A percentile compares a stretch with the other conserved stretches of the same genome.
Conservation (phyloP, 2,888 invertebrate species). For the Mycalesis mineus region DNA sequence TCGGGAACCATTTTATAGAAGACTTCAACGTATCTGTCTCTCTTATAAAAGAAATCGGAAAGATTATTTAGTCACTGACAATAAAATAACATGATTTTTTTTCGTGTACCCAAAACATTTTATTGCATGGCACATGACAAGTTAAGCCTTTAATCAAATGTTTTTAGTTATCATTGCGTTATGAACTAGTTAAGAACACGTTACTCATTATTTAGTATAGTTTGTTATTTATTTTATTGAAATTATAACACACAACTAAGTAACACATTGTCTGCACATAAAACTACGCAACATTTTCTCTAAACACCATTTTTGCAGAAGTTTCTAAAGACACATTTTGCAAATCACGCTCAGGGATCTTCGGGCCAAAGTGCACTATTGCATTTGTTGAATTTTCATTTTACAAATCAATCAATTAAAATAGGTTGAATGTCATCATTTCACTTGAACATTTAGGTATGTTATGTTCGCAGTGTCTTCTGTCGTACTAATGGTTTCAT, state of each 20-base stretch:
- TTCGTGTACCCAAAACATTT: neutral
- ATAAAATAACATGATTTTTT: neutral
- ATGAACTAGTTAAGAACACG: constrained; percentile 11
- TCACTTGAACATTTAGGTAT: no score
- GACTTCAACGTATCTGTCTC: no score
- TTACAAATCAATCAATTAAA: no score
- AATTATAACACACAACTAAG: constrained; percentile 18
- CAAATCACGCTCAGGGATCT: constrained; percentile 12
- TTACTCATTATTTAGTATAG: constrained; percentile 21
- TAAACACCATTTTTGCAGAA: constrained; percentile 18
- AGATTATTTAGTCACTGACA: no score
- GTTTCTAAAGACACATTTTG: constrained; percentile 19
- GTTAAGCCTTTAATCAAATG: neutral
- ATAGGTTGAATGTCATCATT: no score
- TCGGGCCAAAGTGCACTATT: constrained; percentile 13
- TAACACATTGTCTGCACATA: constrained; percentile 21
- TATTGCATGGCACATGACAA: constrained; percentile 3
- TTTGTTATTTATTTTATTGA: constrained; percentile 21
- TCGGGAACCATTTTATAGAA: no score
- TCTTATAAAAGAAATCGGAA: no score
- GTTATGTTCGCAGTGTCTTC: no score
- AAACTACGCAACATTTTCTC: constrained; percentile 24
- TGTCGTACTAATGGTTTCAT: neutral
- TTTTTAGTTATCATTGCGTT: constrained; percentile 11
- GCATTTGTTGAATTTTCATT: no score